phyloP scores from a whole-genome alignment of 2,888 invertebrate genomes.

The Ernsta delagoae region DNA sequence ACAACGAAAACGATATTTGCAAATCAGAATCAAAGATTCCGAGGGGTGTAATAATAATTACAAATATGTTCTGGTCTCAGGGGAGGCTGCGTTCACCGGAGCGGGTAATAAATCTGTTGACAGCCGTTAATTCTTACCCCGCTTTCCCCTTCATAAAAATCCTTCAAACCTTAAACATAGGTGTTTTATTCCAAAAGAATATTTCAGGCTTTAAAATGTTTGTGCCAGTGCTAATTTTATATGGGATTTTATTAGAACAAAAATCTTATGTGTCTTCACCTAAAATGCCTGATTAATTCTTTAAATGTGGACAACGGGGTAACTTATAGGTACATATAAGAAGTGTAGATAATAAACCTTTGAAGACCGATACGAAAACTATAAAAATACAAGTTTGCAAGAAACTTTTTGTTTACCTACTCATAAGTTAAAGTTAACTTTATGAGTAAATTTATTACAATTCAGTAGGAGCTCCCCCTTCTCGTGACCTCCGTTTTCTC shows the following conservation, averaged over 20 bases:
- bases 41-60: slow-evolving; percentile 47
- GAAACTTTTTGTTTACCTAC: background rate
- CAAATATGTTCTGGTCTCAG: slow-evolving; percentile 46
- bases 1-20: slow-evolving; percentile 24
- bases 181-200: slow-evolving; percentile 13
- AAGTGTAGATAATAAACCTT: too few relatives aligned
- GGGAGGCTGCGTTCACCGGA: slow-evolving; percentile 68
- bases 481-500: background rate
- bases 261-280: too few relatives aligned
- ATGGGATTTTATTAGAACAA: background rate
- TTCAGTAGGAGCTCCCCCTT: background rate
- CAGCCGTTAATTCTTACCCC: slow-evolving; percentile 78
- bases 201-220: background rate
- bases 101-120: slow-evolving; percentile 83
- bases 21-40: slow-evolving; percentile 28
- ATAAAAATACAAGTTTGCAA: background rate
- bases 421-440: background rate
- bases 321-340: too few relatives aligned
- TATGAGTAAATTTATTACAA: slow-evolving; percentile 7
- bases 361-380: background rate
- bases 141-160: slow-evolving; percentile 51
- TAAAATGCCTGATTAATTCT: too few relatives aligned
- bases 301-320: too few relatives aligned
- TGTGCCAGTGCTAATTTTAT: background rate
- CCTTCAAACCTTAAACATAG: slow-evolving; percentile 20